Evolutionary conservation across 2,113 vertebrate genomes (phyloP).

Genomic region (Coregonus clupeaformis): DNA sequence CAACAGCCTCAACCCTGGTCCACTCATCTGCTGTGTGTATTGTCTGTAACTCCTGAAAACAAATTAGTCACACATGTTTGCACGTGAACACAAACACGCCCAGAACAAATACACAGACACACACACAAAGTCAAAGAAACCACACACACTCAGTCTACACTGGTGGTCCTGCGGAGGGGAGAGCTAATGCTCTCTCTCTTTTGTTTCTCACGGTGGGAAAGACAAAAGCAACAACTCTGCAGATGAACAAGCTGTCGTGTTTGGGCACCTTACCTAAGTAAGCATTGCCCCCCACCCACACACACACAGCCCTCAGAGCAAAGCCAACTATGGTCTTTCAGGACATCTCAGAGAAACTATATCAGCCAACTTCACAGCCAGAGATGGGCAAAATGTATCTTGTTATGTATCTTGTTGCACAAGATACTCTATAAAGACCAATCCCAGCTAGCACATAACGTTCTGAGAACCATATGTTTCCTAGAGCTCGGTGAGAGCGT

Average conservation of each 20-base stretch:
- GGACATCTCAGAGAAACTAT: conserved; percentile 48
- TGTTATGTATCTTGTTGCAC: too few relatives aligned
- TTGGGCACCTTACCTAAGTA: conserved; percentile 68
- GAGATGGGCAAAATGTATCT: too few relatives aligned
- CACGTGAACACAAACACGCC: conserved; percentile 67
- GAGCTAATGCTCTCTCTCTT: conserved; percentile 55
- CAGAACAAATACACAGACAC: conserved; percentile 53
- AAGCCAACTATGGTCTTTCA: conserved; percentile 33
- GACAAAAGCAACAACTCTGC: conserved; percentile 68
- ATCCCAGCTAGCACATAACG: too few relatives aligned
- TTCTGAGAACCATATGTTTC: too few relatives aligned
- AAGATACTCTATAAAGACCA: too few relatives aligned
- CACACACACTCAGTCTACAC: conserved; percentile 42
- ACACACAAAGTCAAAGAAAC: conserved; percentile 19
- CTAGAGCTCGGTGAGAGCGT: too few relatives aligned
- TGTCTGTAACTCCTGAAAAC: conserved; percentile 54
- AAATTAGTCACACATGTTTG: conserved; percentile 73
- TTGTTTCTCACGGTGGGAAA: conserved; percentile 64
- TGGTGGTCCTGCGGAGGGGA: conserved; percentile 68
- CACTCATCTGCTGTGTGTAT: conserved; percentile 15
- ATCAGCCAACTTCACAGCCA: conserved; percentile 1
- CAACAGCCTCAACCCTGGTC: conserved; percentile 33
- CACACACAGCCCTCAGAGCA: conserved; percentile 1
- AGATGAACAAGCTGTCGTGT: conserved; percentile 72
- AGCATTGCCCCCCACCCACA: conserved; percentile 41